phyloP scores from a whole-genome alignment of 2,888 invertebrate species.

The Heliconius sara region DNA sequence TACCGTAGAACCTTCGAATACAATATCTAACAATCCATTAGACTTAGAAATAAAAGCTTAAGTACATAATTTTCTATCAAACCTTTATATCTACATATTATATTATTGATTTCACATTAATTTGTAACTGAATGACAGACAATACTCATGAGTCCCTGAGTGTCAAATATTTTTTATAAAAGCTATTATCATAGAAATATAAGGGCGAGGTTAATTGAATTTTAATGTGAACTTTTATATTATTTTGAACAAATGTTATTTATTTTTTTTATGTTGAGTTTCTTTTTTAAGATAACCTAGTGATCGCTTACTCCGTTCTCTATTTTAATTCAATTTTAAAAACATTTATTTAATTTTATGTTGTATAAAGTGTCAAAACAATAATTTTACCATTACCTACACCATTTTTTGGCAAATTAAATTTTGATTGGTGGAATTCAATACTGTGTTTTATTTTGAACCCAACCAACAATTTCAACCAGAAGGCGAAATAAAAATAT shows the following conservation, averaged over 20 bases:
- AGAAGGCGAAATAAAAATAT: no score
- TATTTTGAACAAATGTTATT: neutral
- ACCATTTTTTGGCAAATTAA: neutral
- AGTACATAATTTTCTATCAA: neutral
- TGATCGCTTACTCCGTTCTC: neutral
- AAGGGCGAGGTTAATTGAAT: neutral
- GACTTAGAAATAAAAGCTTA: neutral
- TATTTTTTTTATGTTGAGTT: neutral
- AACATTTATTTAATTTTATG: neutral
- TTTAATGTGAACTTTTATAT: conserved; percentile 1
- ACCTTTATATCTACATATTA: conserved; percentile 2
- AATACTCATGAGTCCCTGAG: neutral
- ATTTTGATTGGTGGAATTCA: neutral
- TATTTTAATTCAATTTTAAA: no score
- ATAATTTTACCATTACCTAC: neutral
- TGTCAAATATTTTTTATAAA: neutral
- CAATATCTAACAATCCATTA: neutral
- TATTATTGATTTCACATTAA: conserved; percentile 16
- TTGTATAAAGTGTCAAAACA: neutral
- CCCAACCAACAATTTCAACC: no score
- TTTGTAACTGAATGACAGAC: neutral
- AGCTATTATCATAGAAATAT: neutral
- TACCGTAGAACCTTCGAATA: neutral
- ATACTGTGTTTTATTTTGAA: neutral
- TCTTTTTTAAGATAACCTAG: neutral